phyloP scores from a whole-genome alignment of 2,888 invertebrate species.

The Hypomecis punctinalis region DNA sequence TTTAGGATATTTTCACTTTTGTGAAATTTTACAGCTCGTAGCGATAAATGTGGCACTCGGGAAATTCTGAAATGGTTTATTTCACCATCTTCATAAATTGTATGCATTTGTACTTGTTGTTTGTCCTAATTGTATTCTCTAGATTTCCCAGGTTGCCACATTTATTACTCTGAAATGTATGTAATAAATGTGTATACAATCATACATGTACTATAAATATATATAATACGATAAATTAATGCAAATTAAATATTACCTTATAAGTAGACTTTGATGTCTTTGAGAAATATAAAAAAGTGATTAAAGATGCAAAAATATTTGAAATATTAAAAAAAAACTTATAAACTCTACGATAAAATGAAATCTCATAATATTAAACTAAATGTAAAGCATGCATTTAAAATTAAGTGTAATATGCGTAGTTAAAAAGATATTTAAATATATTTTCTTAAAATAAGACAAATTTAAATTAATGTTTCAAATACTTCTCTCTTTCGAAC shows the following conservation, averaged over 20 bases:
- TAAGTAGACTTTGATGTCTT: background rate
- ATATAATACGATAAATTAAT: conserved; percentile 3
- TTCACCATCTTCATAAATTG: background rate
- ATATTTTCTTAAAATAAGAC: conserved; percentile 31
- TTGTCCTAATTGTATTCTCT: conserved; percentile 7
- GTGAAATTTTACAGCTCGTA: conserved; percentile 14
- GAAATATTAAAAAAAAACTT: background rate
- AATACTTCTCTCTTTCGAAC: conserved; percentile 17
- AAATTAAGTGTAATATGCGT: conserved; percentile 14
- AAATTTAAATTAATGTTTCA: background rate
- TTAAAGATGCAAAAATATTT: background rate
- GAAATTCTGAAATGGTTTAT: background rate
- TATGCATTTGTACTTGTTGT: background rate
- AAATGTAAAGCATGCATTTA: conserved; percentile 8
- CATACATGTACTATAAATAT: background rate
- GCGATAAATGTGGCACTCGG: conserved; percentile 16
- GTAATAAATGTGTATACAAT: background rate
- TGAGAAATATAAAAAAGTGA: background rate
- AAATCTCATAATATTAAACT: conserved; percentile 16
- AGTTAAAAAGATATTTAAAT: conserved; percentile 20
- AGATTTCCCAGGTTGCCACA: conserved; percentile 15
- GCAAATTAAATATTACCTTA: conserved; percentile 2
- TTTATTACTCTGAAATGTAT: conserved; percentile 14
- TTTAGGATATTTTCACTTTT: conserved; percentile 21
- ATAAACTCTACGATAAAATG: conserved; percentile 10